Conservation (phyloP, 2,888 invertebrate species). For the Euspilapteryx auroguttella region DNA sequence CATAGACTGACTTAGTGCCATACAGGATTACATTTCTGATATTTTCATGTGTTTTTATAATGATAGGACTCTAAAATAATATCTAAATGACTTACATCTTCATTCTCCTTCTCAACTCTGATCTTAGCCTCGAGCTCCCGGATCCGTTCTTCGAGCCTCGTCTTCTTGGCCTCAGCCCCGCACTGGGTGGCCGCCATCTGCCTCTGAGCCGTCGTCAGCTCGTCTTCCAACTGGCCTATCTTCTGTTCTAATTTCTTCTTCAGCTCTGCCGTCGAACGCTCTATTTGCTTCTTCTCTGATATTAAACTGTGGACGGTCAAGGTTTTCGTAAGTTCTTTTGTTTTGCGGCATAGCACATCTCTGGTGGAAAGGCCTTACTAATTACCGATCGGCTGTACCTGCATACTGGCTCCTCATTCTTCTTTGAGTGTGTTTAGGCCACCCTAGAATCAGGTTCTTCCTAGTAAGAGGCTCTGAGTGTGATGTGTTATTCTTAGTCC, state of each 20-base stretch:
- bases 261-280: constrained; percentile 17
- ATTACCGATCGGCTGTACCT: no score
- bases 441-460: no score
- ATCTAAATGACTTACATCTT: not conserved
- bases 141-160: constrained; percentile 27
- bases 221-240: constrained; percentile 26
- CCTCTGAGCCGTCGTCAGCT: constrained; percentile 25
- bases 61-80: no score
- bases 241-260: constrained; percentile 18
- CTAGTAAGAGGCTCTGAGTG: no score
- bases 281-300: constrained; percentile 28
- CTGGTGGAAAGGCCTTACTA: no score
- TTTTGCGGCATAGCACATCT: not conserved
- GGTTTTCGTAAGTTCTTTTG: not conserved
- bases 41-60: no score
- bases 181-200: constrained; percentile 21
- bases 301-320: constrained; percentile 22
- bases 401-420: no score
- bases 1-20: no score
- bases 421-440: no score
- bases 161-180: constrained; percentile 25
- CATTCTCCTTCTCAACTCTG: constrained; percentile 17
- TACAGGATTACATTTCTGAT: no score
- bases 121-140: constrained; percentile 24
- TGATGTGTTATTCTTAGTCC: no score